Percentiles rank a stretch among this genome's conserved stretches.
These are phyloP conservation scores for Triplophysa bombifrons DNA, from an alignment of 2,797 vertebrate genomes.

Conservation along the genomic window DNA sequence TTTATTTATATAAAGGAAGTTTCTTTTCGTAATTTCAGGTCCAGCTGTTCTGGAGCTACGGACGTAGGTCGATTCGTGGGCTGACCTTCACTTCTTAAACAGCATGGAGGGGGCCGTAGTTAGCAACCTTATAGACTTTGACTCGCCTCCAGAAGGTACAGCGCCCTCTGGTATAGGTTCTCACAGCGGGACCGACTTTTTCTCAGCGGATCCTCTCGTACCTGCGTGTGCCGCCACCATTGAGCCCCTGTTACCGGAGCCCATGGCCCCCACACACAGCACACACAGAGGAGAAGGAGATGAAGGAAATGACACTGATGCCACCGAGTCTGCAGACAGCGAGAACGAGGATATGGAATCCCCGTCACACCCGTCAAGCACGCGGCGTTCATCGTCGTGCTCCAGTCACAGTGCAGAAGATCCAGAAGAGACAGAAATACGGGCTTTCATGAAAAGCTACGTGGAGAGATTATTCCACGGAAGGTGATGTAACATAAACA, in stretches of 20 bases:
- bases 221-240: conserved; percentile 55
- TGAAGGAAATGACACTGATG: conserved; percentile 79
- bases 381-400: conserved; percentile 84
- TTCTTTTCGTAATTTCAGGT: conserved; percentile 18
- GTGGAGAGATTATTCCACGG: conserved; percentile 92
- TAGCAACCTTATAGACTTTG: conserved; percentile 88
- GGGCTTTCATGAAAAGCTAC: conserved; percentile 87
- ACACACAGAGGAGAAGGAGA: conserved; percentile 44
- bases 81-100: conserved; percentile 32
- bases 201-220: conserved; percentile 57
- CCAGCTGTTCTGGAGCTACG: conserved; percentile 18
- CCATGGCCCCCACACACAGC: conserved; percentile 54
- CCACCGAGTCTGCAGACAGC: conserved; percentile 93
- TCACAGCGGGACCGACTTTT: conserved; percentile 57
- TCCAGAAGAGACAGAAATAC: conserved; percentile 71
- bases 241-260: conserved; percentile 69
- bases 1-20: neutral
- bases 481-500: conserved; percentile 72
- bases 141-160: conserved; percentile 64
- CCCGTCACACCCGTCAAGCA: conserved; percentile 71
- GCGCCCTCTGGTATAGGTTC: conserved; percentile 23
- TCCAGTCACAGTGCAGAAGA: conserved; percentile 87
- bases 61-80: neutral
- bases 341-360: conserved; percentile 86
- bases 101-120: conserved; percentile 85